Base-by-base conservation (phyloP, 2,888 invertebrate genomes). In the Ennomos erosarius region DNA sequence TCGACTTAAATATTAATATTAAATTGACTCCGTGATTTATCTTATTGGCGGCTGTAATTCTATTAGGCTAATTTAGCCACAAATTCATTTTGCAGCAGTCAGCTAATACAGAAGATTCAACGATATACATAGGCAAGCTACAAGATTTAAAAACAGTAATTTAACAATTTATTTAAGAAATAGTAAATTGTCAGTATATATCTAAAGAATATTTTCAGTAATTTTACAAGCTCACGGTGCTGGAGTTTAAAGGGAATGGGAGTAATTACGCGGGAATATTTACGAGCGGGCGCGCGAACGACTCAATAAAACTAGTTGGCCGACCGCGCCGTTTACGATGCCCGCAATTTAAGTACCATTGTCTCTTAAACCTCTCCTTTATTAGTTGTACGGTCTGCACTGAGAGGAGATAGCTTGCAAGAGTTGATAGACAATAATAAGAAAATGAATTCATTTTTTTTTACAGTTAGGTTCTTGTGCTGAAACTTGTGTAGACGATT, bases 221-320 rank as follows among this genome's bases (percentile, higher is more conserved):
- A 78, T 82, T 79, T 80, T 78, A 79, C 74, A 75, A 74, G 74
- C 76, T 71, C 76, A 74, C 81, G 78, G 79, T 75, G 72, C 76
- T 81, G 79, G 80, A 69, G 62, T 67, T 64, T 79, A 83, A 81
- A 80, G 82, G 82, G 84, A 86, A 85, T 85, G 81, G 84, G 84
- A 88, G 87, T 88, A 89, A 90, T 90, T 88, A 87, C 87, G 82
- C 75, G 71, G 81, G 79, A 83, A 87, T 85, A 87, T 89, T 90
- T 88, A 89, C 85, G 88, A 88, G 80, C 84, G 75, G 79, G 80
- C 80, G 82, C 79, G 85, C 82, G 83, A 87, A 87, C 82, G 81
- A 84, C 85, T 85, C 87, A 87, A 89, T 90, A 88, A 88, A 90
- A 87, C 87, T 88, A 87, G 84, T 81, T 74, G 82, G 81, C 82